phyloP scores from a whole-genome alignment of 2,888 invertebrate species.

The Mythimna ferrago region DNA sequence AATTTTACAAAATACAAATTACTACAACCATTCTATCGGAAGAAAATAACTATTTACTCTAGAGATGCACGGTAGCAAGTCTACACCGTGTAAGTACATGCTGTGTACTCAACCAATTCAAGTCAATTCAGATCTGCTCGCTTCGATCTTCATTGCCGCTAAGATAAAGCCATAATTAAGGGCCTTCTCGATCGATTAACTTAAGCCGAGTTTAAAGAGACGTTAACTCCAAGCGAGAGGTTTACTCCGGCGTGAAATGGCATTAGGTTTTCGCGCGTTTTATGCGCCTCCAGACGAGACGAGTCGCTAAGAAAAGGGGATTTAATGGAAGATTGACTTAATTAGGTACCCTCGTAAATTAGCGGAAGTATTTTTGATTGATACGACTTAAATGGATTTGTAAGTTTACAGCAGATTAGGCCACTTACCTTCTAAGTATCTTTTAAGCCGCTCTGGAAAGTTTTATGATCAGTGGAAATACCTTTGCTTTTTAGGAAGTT shows the following conservation, averaged over 20 bases:
- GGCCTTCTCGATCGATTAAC: slow-evolving; percentile 90
- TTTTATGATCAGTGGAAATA: neutral
- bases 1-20: no score
- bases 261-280: slow-evolving; percentile 90
- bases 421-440: slow-evolving; percentile 35
- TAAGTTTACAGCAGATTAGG: slow-evolving; percentile 64
- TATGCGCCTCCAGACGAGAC: slow-evolving; percentile 80
- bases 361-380: slow-evolving; percentile 87
- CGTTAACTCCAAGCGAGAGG: slow-evolving; percentile 90
- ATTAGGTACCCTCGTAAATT: slow-evolving; percentile 86
- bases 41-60: neutral
- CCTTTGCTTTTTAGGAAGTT: neutral
- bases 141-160: slow-evolving; percentile 86
- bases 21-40: neutral
- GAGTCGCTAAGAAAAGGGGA: slow-evolving; percentile 89
- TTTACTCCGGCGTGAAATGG: slow-evolving; percentile 91
- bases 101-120: slow-evolving; percentile 77
- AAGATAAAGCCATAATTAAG: slow-evolving; percentile 90
- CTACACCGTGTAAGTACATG: slow-evolving; percentile 44
- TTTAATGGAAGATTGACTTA: slow-evolving; percentile 89
- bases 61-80: neutral
- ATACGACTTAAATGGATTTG: slow-evolving; percentile 81
- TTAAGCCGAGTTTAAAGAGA: slow-evolving; percentile 90
- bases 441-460: slow-evolving; percentile 32
- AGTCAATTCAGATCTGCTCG: slow-evolving; percentile 80